Conservation (phyloP, 2,113 vertebrate genomes). For the Phalacrocorax brasilianus region DNA sequence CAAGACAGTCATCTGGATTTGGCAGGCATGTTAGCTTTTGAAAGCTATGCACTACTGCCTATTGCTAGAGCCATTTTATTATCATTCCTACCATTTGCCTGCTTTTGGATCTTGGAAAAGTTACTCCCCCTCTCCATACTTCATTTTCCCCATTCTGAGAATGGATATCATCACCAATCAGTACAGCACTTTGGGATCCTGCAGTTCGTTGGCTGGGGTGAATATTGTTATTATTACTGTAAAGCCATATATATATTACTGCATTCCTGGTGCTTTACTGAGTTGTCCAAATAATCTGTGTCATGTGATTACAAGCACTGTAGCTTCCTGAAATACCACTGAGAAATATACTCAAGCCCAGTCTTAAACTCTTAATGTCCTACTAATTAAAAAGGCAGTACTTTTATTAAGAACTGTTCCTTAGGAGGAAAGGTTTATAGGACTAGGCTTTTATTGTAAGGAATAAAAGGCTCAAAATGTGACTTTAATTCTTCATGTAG, state of each 20-base stretch:
- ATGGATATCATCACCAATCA: not conserved
- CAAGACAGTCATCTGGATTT: not conserved
- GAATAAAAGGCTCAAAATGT: not conserved
- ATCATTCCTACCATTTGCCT: not conserved
- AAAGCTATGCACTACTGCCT: not conserved
- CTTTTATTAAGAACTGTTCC: not conserved
- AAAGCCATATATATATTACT: not conserved
- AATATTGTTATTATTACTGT: not conserved
- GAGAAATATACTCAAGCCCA: not conserved
- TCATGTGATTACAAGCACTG: not conserved
- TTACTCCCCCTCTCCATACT: not conserved
- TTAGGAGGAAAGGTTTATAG: not conserved
- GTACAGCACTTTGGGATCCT: not conserved
- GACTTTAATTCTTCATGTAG: not conserved
- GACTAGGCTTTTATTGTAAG: not conserved
- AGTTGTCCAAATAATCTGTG: not conserved
- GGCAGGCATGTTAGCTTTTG: not conserved
- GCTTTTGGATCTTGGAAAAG: not conserved
- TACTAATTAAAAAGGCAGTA: constrained; percentile 1
- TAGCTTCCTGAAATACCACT: not conserved
- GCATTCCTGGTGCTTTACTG: not conserved
- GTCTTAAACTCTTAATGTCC: not conserved
- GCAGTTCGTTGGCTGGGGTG: not conserved
- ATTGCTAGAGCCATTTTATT: not conserved
- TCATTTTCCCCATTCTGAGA: not conserved